Percentiles rank a stretch among this genome's conserved stretches.
These are phyloP conservation scores for Lindbergichthys nudifrons DNA, from an alignment of 2,797 vertebrate species.

Conservation along the genomic window DNA sequence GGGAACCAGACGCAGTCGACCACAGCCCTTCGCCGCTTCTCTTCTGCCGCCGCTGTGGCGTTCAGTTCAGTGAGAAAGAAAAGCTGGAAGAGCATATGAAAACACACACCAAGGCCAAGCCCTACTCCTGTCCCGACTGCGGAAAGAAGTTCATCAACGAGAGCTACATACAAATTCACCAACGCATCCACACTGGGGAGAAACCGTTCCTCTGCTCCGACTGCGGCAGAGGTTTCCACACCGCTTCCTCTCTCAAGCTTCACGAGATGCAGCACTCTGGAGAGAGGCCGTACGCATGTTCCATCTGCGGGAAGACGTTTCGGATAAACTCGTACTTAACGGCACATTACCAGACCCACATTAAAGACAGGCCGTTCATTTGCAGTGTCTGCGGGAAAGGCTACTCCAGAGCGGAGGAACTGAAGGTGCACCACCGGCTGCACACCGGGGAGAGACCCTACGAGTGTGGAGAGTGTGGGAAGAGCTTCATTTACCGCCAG, in stretches of 20 bases:
- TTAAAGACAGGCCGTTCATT: slow-evolving; percentile 73
- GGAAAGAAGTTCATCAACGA: slow-evolving; percentile 80
- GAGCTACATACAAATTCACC: slow-evolving; percentile 77
- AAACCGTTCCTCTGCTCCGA: slow-evolving; percentile 74
- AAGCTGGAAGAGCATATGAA: slow-evolving; percentile 77
- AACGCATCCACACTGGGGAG: slow-evolving; percentile 77
- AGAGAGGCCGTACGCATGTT: slow-evolving; percentile 71
- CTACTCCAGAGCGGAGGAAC: slow-evolving; percentile 76
- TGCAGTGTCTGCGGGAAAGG: slow-evolving; percentile 78
- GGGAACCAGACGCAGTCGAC: neutral
- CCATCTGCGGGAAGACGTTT: slow-evolving; percentile 77
- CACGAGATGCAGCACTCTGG: slow-evolving; percentile 78
- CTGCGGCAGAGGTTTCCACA: slow-evolving; percentile 76
- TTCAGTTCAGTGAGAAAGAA: slow-evolving; percentile 63
- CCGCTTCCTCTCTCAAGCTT: slow-evolving; percentile 73
- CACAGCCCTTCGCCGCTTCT: slow-evolving; percentile 15
- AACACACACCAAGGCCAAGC: slow-evolving; percentile 75
- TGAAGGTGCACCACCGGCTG: slow-evolving; percentile 79
- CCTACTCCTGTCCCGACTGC: slow-evolving; percentile 77
- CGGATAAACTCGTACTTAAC: slow-evolving; percentile 76
- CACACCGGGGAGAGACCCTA: slow-evolving; percentile 81
- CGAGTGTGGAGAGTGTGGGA: slow-evolving; percentile 72
- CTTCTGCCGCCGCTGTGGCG: slow-evolving; percentile 73
- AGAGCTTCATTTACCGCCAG: slow-evolving; percentile 81
- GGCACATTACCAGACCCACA: slow-evolving; percentile 79